Evolutionary conservation across 2,797 vertebrate species (phyloP).

Genomic region (Stomatorhinus walkeri): DNA sequence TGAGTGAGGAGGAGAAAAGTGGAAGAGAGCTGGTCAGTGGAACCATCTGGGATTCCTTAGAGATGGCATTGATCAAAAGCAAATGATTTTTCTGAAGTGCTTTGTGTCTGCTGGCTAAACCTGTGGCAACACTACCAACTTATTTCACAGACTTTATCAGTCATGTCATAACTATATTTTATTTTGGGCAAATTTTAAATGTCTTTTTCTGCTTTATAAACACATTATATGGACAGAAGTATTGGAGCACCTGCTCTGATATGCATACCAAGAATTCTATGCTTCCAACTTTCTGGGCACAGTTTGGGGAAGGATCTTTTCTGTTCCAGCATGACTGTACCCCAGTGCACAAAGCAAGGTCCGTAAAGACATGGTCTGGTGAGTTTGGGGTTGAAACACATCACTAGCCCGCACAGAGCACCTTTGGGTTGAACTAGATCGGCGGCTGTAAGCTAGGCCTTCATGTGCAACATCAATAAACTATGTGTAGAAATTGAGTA

Average conservation of each 20-base stretch:
- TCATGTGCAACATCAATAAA: not conserved
- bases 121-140: not conserved
- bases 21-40: not conserved
- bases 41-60: not conserved
- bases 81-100: not conserved
- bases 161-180: not conserved
- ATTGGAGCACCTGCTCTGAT: not conserved
- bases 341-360: not conserved
- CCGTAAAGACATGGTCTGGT: not conserved
- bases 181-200: not conserved
- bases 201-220: not conserved
- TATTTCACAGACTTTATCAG: not conserved
- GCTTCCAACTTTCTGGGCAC: not conserved
- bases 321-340: not conserved
- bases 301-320: not conserved
- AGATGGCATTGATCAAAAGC: not conserved
- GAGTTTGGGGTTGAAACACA: not conserved
- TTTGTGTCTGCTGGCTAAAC: not conserved
- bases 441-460: not conserved
- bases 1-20: not conserved
- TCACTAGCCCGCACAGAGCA: not conserved
- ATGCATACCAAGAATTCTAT: not conserved
- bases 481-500: not conserved
- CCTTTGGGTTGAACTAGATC: not conserved
- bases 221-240: not conserved